A percentile compares a stretch with the other conserved stretches of the same genome.
These are phyloP conservation scores for Nylanderia fulva DNA, from an alignment of 1,140 invertebrate genomes.

Conservation along the genomic window DNA sequence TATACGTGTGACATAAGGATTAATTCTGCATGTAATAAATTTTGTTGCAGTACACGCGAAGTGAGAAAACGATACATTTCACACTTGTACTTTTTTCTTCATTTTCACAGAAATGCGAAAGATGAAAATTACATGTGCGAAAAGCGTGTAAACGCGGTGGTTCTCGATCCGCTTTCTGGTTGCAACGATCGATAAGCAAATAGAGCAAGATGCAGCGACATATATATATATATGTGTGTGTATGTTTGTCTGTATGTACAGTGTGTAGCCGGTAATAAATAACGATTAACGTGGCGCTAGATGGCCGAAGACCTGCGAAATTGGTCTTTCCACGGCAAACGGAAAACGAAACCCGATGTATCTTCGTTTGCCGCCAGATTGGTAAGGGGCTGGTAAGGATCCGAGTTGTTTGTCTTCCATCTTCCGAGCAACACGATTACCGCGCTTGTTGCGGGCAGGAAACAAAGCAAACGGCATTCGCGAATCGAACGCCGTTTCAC, in stretches of 20 bases:
- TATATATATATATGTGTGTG: not conserved
- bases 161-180: constrained; percentile 31
- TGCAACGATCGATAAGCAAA: constrained; percentile 56
- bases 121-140: constrained; percentile 43
- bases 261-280: constrained; percentile 62
- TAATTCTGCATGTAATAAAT: constrained; percentile 18
- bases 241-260: not conserved
- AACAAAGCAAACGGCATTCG: constrained; percentile 42
- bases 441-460: constrained; percentile 49
- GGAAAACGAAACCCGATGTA: constrained; percentile 72
- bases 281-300: constrained; percentile 73
- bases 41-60: not conserved
- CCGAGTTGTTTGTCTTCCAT: constrained; percentile 69
- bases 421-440: constrained; percentile 61
- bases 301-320: constrained; percentile 70
- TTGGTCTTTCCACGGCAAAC: constrained; percentile 70
- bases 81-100: not conserved
- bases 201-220: constrained; percentile 5
- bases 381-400: constrained; percentile 65
- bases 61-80: not conserved
- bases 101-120: constrained; percentile 18
- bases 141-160: not conserved
- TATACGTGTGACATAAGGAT: not conserved
- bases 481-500: constrained; percentile 49
- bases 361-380: constrained; percentile 74